Base-by-base conservation (phyloP, 2,113 vertebrate genomes). In the Camarhynchus parvulus region DNA sequence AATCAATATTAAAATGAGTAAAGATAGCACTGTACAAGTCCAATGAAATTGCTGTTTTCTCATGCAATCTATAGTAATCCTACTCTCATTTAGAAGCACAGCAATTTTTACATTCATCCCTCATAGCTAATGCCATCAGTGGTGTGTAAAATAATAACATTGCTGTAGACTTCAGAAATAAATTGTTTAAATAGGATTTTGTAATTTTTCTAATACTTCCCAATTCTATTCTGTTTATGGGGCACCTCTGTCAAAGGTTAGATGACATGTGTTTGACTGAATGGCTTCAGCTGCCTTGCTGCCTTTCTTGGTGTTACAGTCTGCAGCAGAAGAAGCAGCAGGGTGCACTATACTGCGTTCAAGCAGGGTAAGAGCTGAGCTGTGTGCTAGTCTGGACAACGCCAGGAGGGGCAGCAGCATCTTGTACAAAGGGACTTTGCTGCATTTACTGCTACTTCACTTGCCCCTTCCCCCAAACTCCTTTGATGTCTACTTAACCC, bases 171-270 rank as follows among this genome's bases (percentile, higher is more conserved):
- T 63, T 95, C 56, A 68, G 58, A 93, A 96, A 96, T 69, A 92
- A 91, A 91, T 92, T 82, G 77, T 82, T 96, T 87, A 87, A 87
- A 95, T 56, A 84, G 61, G 70, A 91, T 93, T 95, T 95, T 86
- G 24, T 42, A 41, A 82, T 90, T 76, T 79, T 35, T 83, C 24
- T 82, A 70, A n/a, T 78, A 87, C 74, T 81, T 87, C 61, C 50
- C 77, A 94, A 63, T 73, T 80, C 39, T 70, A 6, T 69, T 91
- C 14, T 87, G 44, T 69, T 95, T 61, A 86, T 63, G 58, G 46
- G 78, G 49, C 56, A 80, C 72, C 86, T 91, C 77, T 95, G 76
- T 78, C 70, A 90, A 87, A 93, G 85, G 74, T 84, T 81, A 83
- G 74, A 94, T 70, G 61, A 88, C 61, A 78, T 9, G 10, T 2